These are phyloP conservation scores for Emys orbicularis DNA, from an alignment of 2,797 vertebrate genomes.

Conservation along the genomic window DNA sequence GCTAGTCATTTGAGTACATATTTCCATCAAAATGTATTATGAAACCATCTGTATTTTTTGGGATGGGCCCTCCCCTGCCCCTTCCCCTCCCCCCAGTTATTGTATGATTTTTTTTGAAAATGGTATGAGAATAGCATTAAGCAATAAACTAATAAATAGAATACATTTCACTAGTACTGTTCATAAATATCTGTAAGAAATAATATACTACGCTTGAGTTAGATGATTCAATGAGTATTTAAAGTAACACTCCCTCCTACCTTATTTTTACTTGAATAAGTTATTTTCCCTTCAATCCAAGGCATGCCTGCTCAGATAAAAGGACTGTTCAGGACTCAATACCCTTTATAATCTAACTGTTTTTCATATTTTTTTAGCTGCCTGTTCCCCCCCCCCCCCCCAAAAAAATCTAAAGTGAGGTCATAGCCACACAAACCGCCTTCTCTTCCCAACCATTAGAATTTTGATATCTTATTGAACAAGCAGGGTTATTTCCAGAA, in stretches of 20 bases:
- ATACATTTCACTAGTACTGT: neutral
- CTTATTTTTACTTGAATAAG: neutral
- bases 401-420: neutral
- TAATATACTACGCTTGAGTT: neutral
- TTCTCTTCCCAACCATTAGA: neutral
- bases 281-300: neutral
- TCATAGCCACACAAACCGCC: conserved; percentile 48
- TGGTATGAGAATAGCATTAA: neutral
- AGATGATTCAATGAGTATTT: neutral
- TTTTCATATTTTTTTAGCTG: neutral
- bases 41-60: neutral
- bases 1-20: neutral
- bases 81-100: neutral
- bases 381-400: neutral
- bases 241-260: neutral
- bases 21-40: neutral
- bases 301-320: neutral
- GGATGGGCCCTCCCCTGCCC: rapidly evolving
- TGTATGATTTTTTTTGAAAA: neutral
- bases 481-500: neutral
- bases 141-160: neutral
- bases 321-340: neutral
- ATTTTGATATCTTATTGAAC: neutral
- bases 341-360: neutral
- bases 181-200: neutral